Percentiles rank a stretch among this genome's conserved stretches.
phyloP scores from a whole-genome alignment of 1,140 invertebrate species.

The Conus betulinus region DNA sequence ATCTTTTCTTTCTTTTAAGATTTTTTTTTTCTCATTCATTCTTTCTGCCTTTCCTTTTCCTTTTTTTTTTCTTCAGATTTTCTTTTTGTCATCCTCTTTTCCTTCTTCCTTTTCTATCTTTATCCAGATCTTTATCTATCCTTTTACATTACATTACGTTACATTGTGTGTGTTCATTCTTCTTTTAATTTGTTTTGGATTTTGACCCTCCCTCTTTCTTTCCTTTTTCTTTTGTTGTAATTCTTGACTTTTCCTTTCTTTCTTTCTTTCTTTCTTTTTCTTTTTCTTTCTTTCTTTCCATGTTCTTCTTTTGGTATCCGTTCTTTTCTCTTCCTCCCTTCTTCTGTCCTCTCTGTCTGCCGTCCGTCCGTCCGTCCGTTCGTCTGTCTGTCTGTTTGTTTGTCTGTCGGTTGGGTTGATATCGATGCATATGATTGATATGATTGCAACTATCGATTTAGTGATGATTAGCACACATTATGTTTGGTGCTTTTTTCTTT shows the following conservation, averaged over 20 bases:
- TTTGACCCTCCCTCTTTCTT: background rate
- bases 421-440: too few species aligned
- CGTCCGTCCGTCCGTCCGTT: background rate
- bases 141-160: background rate
- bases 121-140: background rate
- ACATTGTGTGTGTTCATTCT: background rate
- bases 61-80: background rate
- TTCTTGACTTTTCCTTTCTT: too few species aligned
- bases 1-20: background rate
- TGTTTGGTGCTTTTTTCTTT: too few species aligned
- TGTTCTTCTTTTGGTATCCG: background rate
- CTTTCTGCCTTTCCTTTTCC: background rate
- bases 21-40: background rate
- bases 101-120: background rate
- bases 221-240: background rate
- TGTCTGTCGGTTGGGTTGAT: too few species aligned
- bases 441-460: too few species aligned
- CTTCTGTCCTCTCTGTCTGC: background rate
- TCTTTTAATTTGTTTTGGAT: background rate
- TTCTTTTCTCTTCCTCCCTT: too few species aligned
- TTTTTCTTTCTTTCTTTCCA: slow-evolving; percentile 1
- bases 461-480: too few species aligned
- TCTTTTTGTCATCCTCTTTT: background rate
- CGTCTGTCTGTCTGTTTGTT: too few species aligned
- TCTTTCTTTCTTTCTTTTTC: too few species aligned